Evolutionary conservation across 2,113 vertebrate species (phyloP).

Genomic region (Hippocampus barbouri): DNA sequence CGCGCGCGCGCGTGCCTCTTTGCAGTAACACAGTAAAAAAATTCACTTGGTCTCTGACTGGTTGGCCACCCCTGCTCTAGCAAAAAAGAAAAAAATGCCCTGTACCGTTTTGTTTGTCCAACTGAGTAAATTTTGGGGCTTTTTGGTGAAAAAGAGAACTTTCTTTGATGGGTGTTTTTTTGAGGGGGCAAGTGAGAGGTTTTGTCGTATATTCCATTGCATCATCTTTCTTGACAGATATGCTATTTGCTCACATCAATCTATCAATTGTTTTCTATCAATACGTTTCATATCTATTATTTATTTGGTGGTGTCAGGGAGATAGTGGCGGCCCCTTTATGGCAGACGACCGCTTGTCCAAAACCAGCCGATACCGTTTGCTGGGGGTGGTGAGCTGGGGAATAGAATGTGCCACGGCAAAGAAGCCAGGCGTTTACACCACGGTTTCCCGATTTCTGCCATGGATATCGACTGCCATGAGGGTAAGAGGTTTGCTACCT

Average conservation of each 20-base stretch:
- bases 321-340: conserved; percentile 90
- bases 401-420: conserved; percentile 84
- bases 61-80: too few species aligned
- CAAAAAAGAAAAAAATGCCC: too few species aligned
- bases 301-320: conserved; percentile 66
- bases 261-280: background rate
- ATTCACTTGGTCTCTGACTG: too few species aligned
- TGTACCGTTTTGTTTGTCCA: too few species aligned
- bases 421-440: conserved; percentile 88
- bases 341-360: conserved; percentile 81
- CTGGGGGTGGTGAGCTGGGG: conserved; percentile 91
- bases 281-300: background rate
- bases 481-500: conserved; percentile 67
- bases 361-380: conserved; percentile 78
- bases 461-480: conserved; percentile 86
- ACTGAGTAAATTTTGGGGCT: too few species aligned
- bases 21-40: too few species aligned
- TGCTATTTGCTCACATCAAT: background rate
- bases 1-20: too few species aligned
- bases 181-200: too few species aligned
- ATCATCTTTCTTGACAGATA: background rate
- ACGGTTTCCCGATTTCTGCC: conserved; percentile 82
- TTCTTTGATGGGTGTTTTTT: too few species aligned
- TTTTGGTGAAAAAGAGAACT: too few species aligned
- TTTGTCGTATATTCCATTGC: too few species aligned